Conservation (phyloP, 2,888 invertebrate species). For the Balanococcus diminutus region DNA sequence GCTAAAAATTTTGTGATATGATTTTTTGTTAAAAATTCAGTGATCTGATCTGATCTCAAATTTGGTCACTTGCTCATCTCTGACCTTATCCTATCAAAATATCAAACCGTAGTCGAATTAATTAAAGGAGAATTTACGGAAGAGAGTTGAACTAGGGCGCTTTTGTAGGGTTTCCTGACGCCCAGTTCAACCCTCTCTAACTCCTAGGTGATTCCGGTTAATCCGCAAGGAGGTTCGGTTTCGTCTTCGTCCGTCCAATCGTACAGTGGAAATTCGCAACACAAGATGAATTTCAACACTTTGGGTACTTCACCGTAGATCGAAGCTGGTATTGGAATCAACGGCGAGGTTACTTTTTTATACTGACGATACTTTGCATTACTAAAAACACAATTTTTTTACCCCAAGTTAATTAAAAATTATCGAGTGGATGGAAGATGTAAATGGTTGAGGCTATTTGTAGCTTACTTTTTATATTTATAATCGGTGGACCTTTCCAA, state of each 20-base stretch:
- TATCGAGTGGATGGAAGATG: neutral
- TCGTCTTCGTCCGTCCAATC: slow-evolving; percentile 73
- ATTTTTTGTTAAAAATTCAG: too few species aligned
- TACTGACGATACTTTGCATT: slow-evolving; percentile 85
- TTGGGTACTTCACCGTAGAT: slow-evolving; percentile 86
- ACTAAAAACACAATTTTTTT: slow-evolving; percentile 63
- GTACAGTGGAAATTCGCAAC: slow-evolving; percentile 89
- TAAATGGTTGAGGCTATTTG: neutral
- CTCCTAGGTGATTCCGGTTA: slow-evolving; percentile 51
- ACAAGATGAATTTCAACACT: slow-evolving; percentile 80
- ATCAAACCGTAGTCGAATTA: slow-evolving; percentile 30
- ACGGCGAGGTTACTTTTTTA: slow-evolving; percentile 84
- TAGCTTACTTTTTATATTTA: slow-evolving; percentile 80
- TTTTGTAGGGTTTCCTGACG: slow-evolving; percentile 34
- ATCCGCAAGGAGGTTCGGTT: slow-evolving; percentile 57
- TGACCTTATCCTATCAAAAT: neutral
- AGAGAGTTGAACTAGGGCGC: slow-evolving; percentile 54
- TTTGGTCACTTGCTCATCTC: too few species aligned
- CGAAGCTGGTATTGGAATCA: slow-evolving; percentile 86
- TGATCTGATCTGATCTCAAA: too few species aligned
- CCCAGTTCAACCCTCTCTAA: slow-evolving; percentile 31
- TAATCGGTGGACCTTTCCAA: slow-evolving; percentile 87
- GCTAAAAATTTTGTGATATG: too few species aligned
- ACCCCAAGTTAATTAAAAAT: neutral
- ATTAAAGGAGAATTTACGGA: slow-evolving; percentile 29